These are phyloP conservation scores for Hoplias malabaricus DNA, from an alignment of 2,113 vertebrate genomes.

Conservation along the genomic window DNA sequence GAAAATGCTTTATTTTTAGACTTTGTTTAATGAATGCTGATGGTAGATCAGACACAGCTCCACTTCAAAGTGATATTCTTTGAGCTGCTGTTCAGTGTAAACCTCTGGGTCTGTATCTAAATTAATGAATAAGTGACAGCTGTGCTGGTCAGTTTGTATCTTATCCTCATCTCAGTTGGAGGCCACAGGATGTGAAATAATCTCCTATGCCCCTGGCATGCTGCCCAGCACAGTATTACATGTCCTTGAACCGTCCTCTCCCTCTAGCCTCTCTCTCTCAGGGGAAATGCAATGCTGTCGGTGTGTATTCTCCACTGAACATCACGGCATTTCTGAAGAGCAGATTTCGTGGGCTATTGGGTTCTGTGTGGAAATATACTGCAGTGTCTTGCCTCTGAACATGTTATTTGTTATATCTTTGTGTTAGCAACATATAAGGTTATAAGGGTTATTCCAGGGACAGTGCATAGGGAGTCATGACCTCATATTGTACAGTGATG, in stretches of 20 bases:
- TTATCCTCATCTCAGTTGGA: slow-evolving; percentile 50
- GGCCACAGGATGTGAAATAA: slow-evolving; percentile 55
- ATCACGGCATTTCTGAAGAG: neutral
- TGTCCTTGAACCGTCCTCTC: slow-evolving; percentile 60
- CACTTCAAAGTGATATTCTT: neutral
- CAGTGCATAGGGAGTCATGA: too few species aligned
- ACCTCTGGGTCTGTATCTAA: neutral
- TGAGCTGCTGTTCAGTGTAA: neutral
- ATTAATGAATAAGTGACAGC: slow-evolving; percentile 46
- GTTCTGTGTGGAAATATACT: neutral
- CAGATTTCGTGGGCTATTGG: neutral
- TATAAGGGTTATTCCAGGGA: too few species aligned
- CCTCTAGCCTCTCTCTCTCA: slow-evolving; percentile 4
- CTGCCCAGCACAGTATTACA: slow-evolving; percentile 53
- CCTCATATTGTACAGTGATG: too few species aligned
- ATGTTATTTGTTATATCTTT: neutral
- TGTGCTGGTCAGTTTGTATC: slow-evolving; percentile 31
- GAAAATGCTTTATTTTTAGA: neutral
- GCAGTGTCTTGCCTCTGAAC: neutral
- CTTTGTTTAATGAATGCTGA: neutral
- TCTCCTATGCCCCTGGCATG: slow-evolving; percentile 54
- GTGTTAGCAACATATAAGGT: neutral
- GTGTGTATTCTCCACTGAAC: neutral
- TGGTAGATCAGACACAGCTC: neutral
- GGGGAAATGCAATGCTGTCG: slow-evolving; percentile 27